Evolutionary conservation across 2,113 vertebrate genomes (phyloP), one percentile per base, ranked within the genome.

Genomic region (Bos indicus): DNA sequence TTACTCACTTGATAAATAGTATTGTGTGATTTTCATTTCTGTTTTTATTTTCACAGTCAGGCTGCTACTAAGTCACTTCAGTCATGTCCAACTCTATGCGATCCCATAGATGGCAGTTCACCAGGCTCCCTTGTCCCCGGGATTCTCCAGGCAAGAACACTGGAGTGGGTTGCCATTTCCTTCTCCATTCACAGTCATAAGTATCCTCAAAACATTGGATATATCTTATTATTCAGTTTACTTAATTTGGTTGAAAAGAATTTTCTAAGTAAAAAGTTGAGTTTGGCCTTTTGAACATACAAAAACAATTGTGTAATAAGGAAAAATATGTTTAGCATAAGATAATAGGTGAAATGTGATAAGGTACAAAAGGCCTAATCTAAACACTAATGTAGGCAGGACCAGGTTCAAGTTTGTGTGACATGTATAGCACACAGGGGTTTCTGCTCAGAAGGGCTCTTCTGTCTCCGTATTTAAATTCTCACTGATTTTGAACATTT

Each of bases 381-480:
- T 10, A 56, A 43, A 36, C 26, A n/a, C 21, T 30, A n/a, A 51
- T 9, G 33, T 12, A 48, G 7, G 10, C 48, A 67, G 33, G 15
- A 21, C 25, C 25, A 30, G 77, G 12, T n/a, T 48, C 84, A 14
- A 21, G 14, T 52, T 36, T 17, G 2, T 4, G 1, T 13, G 40
- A 56, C 16, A 2, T n/a, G 3, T 12, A 51, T 1, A 26, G 48
- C 36, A 30, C 13, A 11, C 3, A 3, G 16, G 36, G 7, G 17
- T 71, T 59, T 59, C 6, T 1, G 40, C 36, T 56, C 30, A 12
- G 54, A 23, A 43, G 13, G 26, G 11, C 67, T 78, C 48, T 85
- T 36, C 91, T 30, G 2, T 48, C 19, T 11, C 56, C 21, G 0
- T 11, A 56, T 19, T 52, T 83, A 94, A 48, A 56, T 21, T 48